These are phyloP conservation scores for Aphaenogaster floridana DNA, from an alignment of 1,140 invertebrate species.

Conservation along the genomic window DNA sequence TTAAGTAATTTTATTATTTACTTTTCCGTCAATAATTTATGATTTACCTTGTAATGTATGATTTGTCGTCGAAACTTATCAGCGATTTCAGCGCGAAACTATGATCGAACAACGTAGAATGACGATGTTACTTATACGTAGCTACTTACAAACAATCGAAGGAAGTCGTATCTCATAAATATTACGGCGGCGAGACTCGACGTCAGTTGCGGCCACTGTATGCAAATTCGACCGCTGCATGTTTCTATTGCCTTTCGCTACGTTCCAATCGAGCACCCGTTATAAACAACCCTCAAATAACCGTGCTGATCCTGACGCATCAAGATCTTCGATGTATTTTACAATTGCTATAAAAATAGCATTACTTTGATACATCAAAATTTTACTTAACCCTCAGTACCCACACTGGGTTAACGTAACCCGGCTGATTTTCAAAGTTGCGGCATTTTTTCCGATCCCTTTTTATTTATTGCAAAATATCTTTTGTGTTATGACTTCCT, in stretches of 20 bases:
- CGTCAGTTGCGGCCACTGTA: slow-evolving; percentile 78
- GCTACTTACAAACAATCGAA: slow-evolving; percentile 83
- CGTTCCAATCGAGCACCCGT: slow-evolving; percentile 69
- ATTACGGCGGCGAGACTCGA: slow-evolving; percentile 74
- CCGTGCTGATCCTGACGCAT: not conserved
- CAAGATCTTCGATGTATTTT: slow-evolving; percentile 57
- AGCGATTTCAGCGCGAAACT: not conserved
- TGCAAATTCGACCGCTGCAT: slow-evolving; percentile 76
- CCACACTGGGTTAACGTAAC: no score
- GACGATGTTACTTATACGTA: slow-evolving; percentile 46
- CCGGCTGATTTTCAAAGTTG: no score
- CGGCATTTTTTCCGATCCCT: no score
- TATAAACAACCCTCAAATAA: slow-evolving; percentile 49
- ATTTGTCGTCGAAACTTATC: not conserved
- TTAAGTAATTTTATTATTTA: not conserved
- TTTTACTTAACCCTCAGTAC: slow-evolving; percentile 22
- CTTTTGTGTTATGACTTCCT: no score
- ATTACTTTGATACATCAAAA: slow-evolving; percentile 47
- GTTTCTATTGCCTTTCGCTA: slow-evolving; percentile 25
- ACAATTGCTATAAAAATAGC: slow-evolving; percentile 67
- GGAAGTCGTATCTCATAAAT: slow-evolving; percentile 84
- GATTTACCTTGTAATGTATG: no score
- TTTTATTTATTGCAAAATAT: no score
- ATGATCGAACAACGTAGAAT: not conserved
- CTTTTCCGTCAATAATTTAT: not conserved